A percentile compares a stretch with the other conserved stretches of the same genome.
These are phyloP conservation scores for Drosophila seclusa DNA, from an alignment of 2,888 invertebrate species.

Conservation along the genomic window DNA sequence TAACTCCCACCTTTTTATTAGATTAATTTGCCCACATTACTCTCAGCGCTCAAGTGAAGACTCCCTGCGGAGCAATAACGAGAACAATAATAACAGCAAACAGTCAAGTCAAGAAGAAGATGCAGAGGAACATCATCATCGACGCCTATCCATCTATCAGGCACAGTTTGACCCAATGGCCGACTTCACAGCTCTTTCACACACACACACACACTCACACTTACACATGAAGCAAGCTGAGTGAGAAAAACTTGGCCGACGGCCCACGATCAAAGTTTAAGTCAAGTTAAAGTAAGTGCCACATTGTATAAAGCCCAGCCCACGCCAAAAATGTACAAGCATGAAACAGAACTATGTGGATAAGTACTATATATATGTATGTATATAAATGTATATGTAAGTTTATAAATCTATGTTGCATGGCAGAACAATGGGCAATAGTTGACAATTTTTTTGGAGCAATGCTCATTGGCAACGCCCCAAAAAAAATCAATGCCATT, in stretches of 20 bases:
- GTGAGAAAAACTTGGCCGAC: conserved; percentile 56
- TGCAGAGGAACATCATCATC: conserved; percentile 55
- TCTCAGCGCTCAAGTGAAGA: conserved; percentile 64
- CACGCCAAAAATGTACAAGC: conserved; percentile 43
- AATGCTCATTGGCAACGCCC: conserved; percentile 72
- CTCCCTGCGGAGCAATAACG: conserved; percentile 55
- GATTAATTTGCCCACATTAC: conserved; percentile 76
- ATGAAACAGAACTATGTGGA: conserved; percentile 4
- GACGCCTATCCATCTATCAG: conserved; percentile 75
- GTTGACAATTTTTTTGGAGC: conserved; percentile 70
- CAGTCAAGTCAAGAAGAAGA: conserved; percentile 23
- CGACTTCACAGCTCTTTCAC: conserved; percentile 77
- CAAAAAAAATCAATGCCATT: conserved; percentile 57
- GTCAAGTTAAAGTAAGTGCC: conserved; percentile 51
- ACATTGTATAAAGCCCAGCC: conserved; percentile 32
- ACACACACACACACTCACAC: conserved; percentile 24
- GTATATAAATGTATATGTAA: background rate
- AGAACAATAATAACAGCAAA: conserved; percentile 21
- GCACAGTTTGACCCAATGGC: conserved; percentile 76
- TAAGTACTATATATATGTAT: conserved; percentile 19
- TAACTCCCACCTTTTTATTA: conserved; percentile 75
- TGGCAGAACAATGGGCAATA: conserved; percentile 50
- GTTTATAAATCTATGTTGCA: conserved; percentile 8
- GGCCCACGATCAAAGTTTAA: conserved; percentile 65
- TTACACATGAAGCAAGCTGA: background rate